Evolutionary conservation across 2,113 vertebrate species (phyloP).

Genomic region (Nothocercus nigrocapillus): DNA sequence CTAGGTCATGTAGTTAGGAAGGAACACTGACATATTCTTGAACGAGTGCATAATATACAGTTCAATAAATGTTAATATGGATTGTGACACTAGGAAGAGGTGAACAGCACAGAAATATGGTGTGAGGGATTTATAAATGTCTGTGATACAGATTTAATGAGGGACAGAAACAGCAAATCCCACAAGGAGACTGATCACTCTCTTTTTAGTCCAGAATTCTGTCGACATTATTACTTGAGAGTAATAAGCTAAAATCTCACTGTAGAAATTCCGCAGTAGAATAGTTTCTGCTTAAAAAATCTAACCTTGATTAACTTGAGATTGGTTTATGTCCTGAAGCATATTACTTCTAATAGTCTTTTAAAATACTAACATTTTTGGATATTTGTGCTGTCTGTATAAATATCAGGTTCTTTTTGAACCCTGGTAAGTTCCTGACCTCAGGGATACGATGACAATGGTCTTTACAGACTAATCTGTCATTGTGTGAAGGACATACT

Average conservation of each 20-base stretch:
- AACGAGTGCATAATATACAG: neutral
- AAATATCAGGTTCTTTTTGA: neutral
- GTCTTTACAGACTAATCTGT: neutral
- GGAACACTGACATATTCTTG: neutral
- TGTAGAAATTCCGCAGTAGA: neutral
- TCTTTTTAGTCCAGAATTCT: neutral
- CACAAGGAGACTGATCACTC: neutral
- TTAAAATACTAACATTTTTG: neutral
- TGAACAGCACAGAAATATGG: neutral
- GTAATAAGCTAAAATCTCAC: neutral
- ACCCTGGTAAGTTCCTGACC: neutral
- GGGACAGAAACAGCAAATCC: conserved; percentile 15
- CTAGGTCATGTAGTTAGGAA: neutral
- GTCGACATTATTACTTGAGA: neutral
- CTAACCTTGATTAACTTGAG: conserved; percentile 18
- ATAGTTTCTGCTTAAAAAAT: neutral
- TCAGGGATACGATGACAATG: neutral
- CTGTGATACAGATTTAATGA: neutral
- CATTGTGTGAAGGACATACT: neutral
- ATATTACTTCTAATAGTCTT: neutral
- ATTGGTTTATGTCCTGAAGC: neutral
- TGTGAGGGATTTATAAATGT: neutral
- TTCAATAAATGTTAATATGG: neutral
- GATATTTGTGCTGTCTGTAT: neutral
- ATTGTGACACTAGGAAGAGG: neutral